Percentiles rank a stretch among this genome's conserved stretches.
These are phyloP conservation scores for Enteromius viviparus DNA, from an alignment of 2,797 vertebrate species.

Conservation along the genomic window DNA sequence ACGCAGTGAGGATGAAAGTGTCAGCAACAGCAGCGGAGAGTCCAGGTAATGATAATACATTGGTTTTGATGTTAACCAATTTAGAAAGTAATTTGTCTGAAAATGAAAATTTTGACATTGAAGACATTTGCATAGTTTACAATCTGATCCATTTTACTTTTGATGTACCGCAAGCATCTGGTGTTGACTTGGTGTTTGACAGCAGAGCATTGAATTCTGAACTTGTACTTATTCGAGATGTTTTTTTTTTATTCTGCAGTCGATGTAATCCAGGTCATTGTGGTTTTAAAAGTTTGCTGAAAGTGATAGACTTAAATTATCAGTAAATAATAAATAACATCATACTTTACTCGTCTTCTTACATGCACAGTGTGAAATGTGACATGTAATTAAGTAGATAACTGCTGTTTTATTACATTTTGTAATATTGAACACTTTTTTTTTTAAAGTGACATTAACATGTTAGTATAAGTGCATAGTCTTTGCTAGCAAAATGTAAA, in stretches of 20 bases:
- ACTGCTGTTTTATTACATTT: neutral
- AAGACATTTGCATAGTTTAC: neutral
- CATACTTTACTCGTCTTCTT: neutral
- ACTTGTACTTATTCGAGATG: neutral
- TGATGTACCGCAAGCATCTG: neutral
- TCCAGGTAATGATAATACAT: constrained; percentile 81
- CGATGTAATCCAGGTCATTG: neutral
- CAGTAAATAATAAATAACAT: neutral
- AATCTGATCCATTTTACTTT: neutral
- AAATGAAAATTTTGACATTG: neutral
- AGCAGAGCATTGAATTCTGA: neutral
- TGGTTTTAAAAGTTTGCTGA: neutral
- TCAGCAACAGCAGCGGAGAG: constrained; percentile 94
- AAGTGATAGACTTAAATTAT: neutral
- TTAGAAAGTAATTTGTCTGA: neutral
- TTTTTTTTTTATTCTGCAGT: neutral
- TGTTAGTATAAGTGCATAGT: too few species aligned
- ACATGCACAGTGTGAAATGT: neutral
- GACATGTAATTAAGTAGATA: neutral
- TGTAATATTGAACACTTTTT: neutral
- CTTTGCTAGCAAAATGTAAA: neutral
- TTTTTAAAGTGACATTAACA: neutral
- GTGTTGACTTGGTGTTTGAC: neutral
- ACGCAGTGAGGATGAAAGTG: constrained; percentile 94
- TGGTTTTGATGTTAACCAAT: neutral